Base-by-base conservation (phyloP, 2,888 invertebrate species). In the Miltochrista miniata region DNA sequence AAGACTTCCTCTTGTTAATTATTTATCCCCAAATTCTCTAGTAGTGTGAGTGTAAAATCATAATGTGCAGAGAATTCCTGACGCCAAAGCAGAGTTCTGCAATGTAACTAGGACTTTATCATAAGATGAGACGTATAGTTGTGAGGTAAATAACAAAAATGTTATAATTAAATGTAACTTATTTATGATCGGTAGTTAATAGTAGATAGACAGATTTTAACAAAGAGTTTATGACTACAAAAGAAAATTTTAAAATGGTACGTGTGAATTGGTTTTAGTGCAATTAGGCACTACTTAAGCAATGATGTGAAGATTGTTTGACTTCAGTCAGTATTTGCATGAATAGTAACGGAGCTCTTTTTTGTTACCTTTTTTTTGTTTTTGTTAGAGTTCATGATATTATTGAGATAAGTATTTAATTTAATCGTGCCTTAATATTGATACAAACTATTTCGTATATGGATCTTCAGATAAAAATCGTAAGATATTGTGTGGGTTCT, bases 221-320 rank as follows among this genome's bases (percentile, higher is more conserved):
- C 18, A 24, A 24, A 24, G 18, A 24, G 18, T 24, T 24, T 24
- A 24, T 24, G 18, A 4, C n/a, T 12, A 9, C 5, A 1, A 18
- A 5, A 8, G 5, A 5, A n/a, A 1, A 13, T 30, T 7, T n/a
- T 7, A 3, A n/a, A 10, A n/a, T 33, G 14, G 34, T 30, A 41
- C 41, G n/a, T 41, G 33, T 47, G 35, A 41, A 33, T 15, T n/a
- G 13, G n/a, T 18, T 13, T 47, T 55, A 48, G 43, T 41, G 18
- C 50, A 56, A 60, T 61, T 54, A 61, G 46, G 53, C 24, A 54
- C 44, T 54, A 56, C 41, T 56, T 59, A 60, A 55, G 48, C 51
- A 60, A 65, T 69, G 66, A 64, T 64, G 65, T 68, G 61, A 59
- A 70, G 61, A 72, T 62, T 72, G 62, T 61, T 68, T 54, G 67